A percentile compares a stretch with the other conserved stretches of the same genome.
These are phyloP conservation scores for Falcaria lacertinaria DNA, from an alignment of 2,888 invertebrate genomes.

Conservation along the genomic window DNA sequence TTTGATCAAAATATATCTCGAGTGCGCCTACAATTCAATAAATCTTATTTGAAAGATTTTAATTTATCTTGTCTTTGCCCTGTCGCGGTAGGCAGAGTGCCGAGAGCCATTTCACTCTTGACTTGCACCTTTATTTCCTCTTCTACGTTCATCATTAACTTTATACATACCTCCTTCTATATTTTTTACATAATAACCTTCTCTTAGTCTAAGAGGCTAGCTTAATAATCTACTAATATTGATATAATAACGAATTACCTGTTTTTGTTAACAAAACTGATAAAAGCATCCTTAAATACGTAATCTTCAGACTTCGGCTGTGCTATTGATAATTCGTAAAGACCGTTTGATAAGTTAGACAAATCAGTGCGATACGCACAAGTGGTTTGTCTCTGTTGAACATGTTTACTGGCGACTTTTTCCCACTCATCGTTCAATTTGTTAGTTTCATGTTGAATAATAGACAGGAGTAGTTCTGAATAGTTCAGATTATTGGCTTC, in stretches of 20 bases:
- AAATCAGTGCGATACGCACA: background rate
- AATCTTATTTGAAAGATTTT: no score
- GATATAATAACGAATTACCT: background rate
- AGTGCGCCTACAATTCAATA: no score
- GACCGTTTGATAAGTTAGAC: background rate
- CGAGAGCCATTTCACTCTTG: no score
- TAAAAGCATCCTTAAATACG: background rate
- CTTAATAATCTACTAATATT: no score
- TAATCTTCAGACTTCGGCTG: background rate
- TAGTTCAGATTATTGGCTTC: constrained; percentile 8
- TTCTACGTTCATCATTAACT: no score
- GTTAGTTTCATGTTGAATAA: constrained; percentile 39
- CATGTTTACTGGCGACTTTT: constrained; percentile 8
- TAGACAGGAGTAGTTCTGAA: constrained; percentile 32
- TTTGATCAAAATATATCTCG: no score
- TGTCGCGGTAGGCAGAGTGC: no score
- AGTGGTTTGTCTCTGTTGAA: background rate
- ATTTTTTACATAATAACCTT: no score
- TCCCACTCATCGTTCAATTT: constrained; percentile 26
- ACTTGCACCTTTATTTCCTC: no score
- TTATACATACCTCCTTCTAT: no score
- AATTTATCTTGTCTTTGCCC: no score
- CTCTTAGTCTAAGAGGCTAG: no score
- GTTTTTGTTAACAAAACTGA: background rate
- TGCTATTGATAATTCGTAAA: background rate